These are phyloP conservation scores for Craniophora ligustri DNA, from an alignment of 2,888 invertebrate species.

Conservation along the genomic window DNA sequence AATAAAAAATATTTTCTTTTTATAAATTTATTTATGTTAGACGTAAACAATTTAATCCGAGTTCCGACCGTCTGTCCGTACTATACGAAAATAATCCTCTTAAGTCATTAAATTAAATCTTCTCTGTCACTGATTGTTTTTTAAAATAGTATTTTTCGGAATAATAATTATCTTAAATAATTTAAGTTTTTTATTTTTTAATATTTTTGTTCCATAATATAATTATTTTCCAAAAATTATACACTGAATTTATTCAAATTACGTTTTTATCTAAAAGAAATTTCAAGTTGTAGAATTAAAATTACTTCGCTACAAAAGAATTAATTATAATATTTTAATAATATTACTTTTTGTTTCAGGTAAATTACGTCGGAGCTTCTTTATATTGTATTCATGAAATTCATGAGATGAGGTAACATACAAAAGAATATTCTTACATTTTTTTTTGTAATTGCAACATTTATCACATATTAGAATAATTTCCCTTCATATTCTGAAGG, in stretches of 20 bases:
- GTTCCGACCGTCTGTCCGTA: neutral
- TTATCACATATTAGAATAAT: constrained; percentile 24
- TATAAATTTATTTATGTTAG: neutral
- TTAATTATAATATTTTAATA: constrained; percentile 56
- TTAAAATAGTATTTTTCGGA: neutral
- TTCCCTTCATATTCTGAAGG: constrained; percentile 17
- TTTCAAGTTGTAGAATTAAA: constrained; percentile 36
- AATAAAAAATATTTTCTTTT: no score
- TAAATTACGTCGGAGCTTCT: constrained; percentile 44
- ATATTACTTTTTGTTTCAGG: constrained; percentile 54
- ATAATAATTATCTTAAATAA: constrained; percentile 2
- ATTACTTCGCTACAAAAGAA: constrained; percentile 48
- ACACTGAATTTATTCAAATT: constrained; percentile 14
- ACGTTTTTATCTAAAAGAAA: constrained; percentile 22
- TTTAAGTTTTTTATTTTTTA: constrained; percentile 6
- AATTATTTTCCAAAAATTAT: constrained; percentile 4
- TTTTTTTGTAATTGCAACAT: constrained; percentile 46
- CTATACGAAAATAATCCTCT: neutral
- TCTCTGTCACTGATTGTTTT: neutral
- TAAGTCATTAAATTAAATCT: neutral
- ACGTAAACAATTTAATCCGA: neutral
- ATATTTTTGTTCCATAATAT: no score
- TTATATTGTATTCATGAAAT: constrained; percentile 51
- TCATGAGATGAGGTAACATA: constrained; percentile 51
- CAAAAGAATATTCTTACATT: constrained; percentile 34